A percentile compares a stretch with the other conserved stretches of the same genome.
phyloP scores from a whole-genome alignment of 2,797 vertebrate species.

The Phataginus tetradactyla region DNA sequence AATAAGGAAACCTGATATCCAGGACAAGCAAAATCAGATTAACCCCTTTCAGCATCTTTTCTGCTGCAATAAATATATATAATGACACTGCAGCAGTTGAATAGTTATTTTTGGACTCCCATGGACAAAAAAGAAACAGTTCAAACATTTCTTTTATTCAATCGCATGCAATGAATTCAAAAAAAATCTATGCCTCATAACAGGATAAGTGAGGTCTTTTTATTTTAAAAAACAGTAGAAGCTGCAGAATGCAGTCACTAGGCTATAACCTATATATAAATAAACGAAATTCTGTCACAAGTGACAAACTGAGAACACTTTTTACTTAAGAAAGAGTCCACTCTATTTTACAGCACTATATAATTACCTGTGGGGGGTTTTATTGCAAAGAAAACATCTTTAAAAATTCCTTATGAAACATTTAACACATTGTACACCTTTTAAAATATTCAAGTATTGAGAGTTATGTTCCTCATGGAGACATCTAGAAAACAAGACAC shows the following conservation, averaged over 20 bases:
- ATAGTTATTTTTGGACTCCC: conserved; percentile 12
- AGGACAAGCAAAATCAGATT: conserved; percentile 57
- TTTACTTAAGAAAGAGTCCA: conserved; percentile 53
- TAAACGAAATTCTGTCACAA: conserved; percentile 41
- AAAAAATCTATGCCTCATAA: conserved; percentile 26
- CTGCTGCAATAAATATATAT: conserved; percentile 51
- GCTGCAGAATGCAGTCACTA: conserved; percentile 32
- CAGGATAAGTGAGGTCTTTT: conserved; percentile 42
- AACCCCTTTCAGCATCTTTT: conserved; percentile 53
- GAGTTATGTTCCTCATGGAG: neutral
- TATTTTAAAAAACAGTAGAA: conserved; percentile 29
- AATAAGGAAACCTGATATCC: conserved; percentile 51
- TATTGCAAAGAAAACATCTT: conserved; percentile 39
- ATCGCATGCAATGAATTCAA: conserved; percentile 21
- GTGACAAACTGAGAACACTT: neutral
- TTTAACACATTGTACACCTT: neutral
- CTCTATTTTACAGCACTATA: neutral
- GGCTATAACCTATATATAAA: conserved; percentile 8
- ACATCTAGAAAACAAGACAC: conserved; percentile 22
- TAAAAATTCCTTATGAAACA: neutral
- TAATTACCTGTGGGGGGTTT: neutral
- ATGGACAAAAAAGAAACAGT: conserved; percentile 44
- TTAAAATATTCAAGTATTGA: conserved; percentile 13
- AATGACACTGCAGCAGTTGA: neutral
- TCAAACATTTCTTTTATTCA: neutral